A percentile compares a stretch with the other conserved stretches of the same genome.
These are phyloP conservation scores for Gracilinanus agilis DNA, from an alignment of 2,113 vertebrate species.

Conservation along the genomic window DNA sequence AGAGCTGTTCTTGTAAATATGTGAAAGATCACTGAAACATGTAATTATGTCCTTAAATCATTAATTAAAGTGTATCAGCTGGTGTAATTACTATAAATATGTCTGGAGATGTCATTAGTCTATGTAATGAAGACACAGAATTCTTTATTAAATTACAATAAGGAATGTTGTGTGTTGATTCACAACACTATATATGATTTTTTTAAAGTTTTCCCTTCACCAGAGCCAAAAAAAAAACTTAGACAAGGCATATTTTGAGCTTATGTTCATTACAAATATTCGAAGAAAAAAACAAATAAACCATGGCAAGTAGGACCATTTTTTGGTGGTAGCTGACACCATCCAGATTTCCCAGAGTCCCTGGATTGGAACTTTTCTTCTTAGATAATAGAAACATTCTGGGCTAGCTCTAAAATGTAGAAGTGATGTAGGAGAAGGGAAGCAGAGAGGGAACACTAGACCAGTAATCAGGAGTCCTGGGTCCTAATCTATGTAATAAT, in stretches of 20 bases:
- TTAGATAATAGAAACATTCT: not conserved
- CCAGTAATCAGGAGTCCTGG: not conserved
- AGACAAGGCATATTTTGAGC: constrained; percentile 22
- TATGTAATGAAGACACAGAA: constrained; percentile 81
- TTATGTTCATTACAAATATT: constrained; percentile 10
- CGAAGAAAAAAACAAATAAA: constrained; percentile 19
- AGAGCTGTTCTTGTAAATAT: constrained; percentile 80
- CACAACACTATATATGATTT: constrained; percentile 61
- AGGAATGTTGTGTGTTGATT: constrained; percentile 57
- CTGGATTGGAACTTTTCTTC: not conserved
- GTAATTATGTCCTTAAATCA: constrained; percentile 83
- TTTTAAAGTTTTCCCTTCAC: constrained; percentile 57
- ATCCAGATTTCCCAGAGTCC: not conserved
- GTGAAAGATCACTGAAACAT: constrained; percentile 80
- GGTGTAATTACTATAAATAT: constrained; percentile 85
- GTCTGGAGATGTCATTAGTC: constrained; percentile 84
- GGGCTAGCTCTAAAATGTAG: not conserved
- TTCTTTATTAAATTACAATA: constrained; percentile 77
- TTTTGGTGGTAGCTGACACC: constrained; percentile 21
- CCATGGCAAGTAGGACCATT: not conserved
- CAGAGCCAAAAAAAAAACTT: constrained; percentile 26
- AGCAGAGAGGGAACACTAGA: not conserved
- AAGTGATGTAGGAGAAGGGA: not conserved
- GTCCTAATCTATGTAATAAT: not conserved
- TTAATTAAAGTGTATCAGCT: constrained; percentile 82